Evolutionary conservation across 2,888 invertebrate species (phyloP), one percentile per base, ranked within the genome.

Genomic region (Tribolium freemani): DNA sequence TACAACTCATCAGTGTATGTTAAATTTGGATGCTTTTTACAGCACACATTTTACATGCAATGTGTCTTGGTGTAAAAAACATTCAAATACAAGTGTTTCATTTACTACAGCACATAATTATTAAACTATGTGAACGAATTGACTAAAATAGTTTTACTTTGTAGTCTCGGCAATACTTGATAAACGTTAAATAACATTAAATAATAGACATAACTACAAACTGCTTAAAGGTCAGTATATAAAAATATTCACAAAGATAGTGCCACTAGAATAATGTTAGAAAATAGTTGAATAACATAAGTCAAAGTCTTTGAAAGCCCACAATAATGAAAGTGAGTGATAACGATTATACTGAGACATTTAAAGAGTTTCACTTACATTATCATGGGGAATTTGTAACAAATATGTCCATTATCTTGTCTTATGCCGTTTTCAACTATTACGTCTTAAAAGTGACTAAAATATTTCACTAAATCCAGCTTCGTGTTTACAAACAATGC

Each of bases 1-100:
- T 83, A 83, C 79, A 81, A 79, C 79, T 75, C 69, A 51, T 64
- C 69, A 69, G 64, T 75, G 46, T 53, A 63, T 58, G 10, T 48
- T 67, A 71, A 69, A 69, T 69, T 75, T 63, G 69, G 60, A 67
- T 69, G 69, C 58, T 72, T 72, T 73, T 72, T 70, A 67, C 73
- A 68, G 58, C 50, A 20, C 50, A 60, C 16, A 38, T 21, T 53
- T 53, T 6, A 53, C 11, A 51, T 26, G 5, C 21, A 51, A 11
- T 6, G 13, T 51, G 16, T 21, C 5, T 30, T n/a, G 9, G 16
- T 72, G 69, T 66, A 66, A 76, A 71, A 73, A 74, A 26, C 75
- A 70, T 75, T 71, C 76, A 75, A 77, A 77, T 45, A 51, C 58
- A 72, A 64, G 50, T 72, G 53, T 54, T 48, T 64, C 63, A 54